Evolutionary conservation across 2,797 vertebrate genomes (phyloP).

Genomic region (Microctenopoma lineatum): DNA sequence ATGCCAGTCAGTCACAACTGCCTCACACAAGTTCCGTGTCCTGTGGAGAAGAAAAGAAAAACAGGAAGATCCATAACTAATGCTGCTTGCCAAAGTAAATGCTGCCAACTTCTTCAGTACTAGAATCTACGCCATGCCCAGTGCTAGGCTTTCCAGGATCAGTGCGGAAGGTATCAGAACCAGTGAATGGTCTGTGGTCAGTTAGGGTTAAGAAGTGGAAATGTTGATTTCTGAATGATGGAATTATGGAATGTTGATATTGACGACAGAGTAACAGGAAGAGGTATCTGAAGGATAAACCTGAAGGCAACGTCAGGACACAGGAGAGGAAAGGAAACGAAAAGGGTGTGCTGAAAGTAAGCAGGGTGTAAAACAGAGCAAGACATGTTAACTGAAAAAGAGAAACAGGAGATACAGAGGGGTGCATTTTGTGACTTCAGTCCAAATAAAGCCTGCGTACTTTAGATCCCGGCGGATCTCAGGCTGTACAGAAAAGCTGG

Average conservation of each 20-base stretch:
- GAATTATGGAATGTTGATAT: conserved; percentile 22
- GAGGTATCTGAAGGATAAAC: conserved; percentile 48
- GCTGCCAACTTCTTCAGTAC: conserved; percentile 5
- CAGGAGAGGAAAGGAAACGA: conserved; percentile 52
- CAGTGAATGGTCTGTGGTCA: conserved; percentile 8
- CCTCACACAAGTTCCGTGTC: not conserved
- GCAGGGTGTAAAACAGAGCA: conserved; percentile 37
- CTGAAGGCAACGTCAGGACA: conserved; percentile 49
- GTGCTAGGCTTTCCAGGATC: not conserved
- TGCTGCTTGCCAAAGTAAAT: conserved; percentile 6
- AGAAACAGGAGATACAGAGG: conserved; percentile 23
- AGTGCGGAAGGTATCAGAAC: conserved; percentile 13
- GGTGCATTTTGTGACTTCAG: conserved; percentile 41
- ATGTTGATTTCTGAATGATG: too few relatives aligned
- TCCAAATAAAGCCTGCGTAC: conserved; percentile 31
- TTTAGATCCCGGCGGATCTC: conserved; percentile 12
- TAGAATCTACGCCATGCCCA: conserved; percentile 1
- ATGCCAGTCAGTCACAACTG: not conserved
- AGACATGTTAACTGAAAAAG: conserved; percentile 12
- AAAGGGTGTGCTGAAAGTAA: conserved; percentile 19
- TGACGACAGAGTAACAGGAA: conserved; percentile 23
- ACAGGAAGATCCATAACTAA: not conserved
- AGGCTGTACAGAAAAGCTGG: conserved; percentile 17
- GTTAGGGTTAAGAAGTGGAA: not conserved
- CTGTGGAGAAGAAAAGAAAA: conserved; percentile 19